Percentiles rank a stretch among this genome's conserved stretches.
Evolutionary conservation across 2,113 vertebrate genomes (phyloP).

Genomic region (Engraulis encrasicolus): DNA sequence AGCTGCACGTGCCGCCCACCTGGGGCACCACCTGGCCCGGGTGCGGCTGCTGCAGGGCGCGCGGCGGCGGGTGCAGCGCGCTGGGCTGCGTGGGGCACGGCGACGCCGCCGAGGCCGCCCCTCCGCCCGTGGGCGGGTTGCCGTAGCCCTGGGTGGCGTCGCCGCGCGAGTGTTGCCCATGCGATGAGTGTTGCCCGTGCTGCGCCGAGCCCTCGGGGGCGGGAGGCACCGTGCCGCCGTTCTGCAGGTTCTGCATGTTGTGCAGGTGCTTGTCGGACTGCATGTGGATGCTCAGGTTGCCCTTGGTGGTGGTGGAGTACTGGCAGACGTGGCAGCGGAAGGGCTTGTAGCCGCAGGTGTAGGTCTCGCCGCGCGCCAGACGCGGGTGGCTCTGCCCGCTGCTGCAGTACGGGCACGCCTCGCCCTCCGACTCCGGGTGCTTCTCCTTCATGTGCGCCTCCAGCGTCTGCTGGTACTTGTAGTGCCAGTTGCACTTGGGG

Average conservation of each 20-base stretch:
- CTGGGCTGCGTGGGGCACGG: conserved; percentile 55
- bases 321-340: conserved; percentile 99
- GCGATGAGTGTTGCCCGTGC: conserved; percentile 31
- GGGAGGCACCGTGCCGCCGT: conserved; percentile 75
- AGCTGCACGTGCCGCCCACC: conserved; percentile 78
- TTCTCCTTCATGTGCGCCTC: conserved; percentile 99
- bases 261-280: conserved; percentile 99
- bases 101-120: conserved; percentile 51
- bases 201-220: conserved; percentile 55
- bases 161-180: background rate
- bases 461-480: conserved; percentile 99
- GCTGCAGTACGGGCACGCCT: conserved; percentile 88
- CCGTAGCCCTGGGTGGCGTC: conserved; percentile 61
- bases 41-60: conserved; percentile 53
- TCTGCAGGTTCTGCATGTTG: conserved; percentile 96
- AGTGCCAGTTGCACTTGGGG: conserved; percentile 99
- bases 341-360: conserved; percentile 98
- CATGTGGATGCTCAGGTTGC: conserved; percentile 99
- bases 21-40: conserved; percentile 70
- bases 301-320: conserved; percentile 99
- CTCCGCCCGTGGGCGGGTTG: conserved; percentile 56
- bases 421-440: conserved; percentile 90
- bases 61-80: conserved; percentile 48
- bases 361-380: conserved; percentile 95
- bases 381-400: conserved; percentile 95